phyloP scores from a whole-genome alignment of 2,888 invertebrate species.

The Agrochola litura region DNA sequence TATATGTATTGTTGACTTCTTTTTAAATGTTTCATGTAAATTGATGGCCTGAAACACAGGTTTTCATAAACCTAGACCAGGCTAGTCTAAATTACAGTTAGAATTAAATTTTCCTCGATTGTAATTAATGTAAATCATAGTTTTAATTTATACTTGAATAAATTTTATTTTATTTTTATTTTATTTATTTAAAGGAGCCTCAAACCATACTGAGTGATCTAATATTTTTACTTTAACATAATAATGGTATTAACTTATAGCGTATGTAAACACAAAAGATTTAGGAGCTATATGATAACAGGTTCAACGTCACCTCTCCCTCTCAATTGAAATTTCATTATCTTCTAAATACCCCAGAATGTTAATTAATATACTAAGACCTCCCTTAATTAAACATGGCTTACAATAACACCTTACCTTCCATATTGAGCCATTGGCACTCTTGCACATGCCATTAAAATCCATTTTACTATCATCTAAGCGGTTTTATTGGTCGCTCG shows the following conservation, averaged over 20 bases:
- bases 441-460: slow-evolving; percentile 78
- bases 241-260: no score
- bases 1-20: no score
- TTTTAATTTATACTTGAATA: no score
- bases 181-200: no score
- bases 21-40: no score
- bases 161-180: no score
- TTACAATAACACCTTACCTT: slow-evolving; percentile 50
- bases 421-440: slow-evolving; percentile 72
- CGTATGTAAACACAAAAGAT: neutral
- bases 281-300: neutral
- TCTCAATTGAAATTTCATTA: slow-evolving; percentile 3
- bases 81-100: no score
- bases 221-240: no score
- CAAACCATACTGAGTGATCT: neutral
- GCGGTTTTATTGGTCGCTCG: slow-evolving; percentile 77
- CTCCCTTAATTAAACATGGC: slow-evolving; percentile 56
- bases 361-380: slow-evolving; percentile 33
- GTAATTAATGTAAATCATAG: no score
- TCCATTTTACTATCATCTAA: slow-evolving; percentile 80
- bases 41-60: no score
- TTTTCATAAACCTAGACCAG: no score
- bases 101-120: no score
- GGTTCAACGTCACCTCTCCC: neutral
- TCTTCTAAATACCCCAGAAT: slow-evolving; percentile 1